Conservation (phyloP, 2,888 invertebrate species). For the Leucophora obtusa region DNA sequence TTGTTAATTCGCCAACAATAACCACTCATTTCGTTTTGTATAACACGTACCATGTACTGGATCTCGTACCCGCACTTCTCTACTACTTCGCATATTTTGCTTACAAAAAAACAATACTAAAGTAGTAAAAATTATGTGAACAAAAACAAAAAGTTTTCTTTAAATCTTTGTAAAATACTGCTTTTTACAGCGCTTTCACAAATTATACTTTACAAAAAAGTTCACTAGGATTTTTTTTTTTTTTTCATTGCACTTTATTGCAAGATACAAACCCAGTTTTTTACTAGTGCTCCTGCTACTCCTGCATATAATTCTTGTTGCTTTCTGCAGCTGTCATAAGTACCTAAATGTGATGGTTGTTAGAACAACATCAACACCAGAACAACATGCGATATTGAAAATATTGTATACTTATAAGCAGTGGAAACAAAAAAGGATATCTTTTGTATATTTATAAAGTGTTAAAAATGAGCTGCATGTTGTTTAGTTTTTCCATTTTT, state of each 20-base stretch:
- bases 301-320: neutral
- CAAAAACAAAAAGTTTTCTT: neutral
- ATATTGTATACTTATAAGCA: neutral
- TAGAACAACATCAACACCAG: conserved; percentile 33
- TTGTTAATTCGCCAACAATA: conserved; percentile 56
- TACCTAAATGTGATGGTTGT: conserved; percentile 33
- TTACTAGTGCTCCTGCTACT: neutral
- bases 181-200: neutral
- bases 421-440: neutral
- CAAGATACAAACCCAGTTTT: conserved; percentile 25
- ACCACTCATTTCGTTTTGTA: conserved; percentile 14
- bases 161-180: no score
- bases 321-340: conserved; percentile 40
- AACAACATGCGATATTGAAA: conserved; percentile 22
- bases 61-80: neutral
- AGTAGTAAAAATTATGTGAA: conserved; percentile 25
- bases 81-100: neutral
- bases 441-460: conserved; percentile 15
- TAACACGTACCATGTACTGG: neutral
- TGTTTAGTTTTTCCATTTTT: neutral
- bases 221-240: neutral
- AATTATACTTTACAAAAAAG: neutral
- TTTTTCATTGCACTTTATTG: conserved; percentile 9
- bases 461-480: conserved; percentile 26
- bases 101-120: conserved; percentile 34